A percentile compares a stretch with the other conserved stretches of the same genome.
Evolutionary conservation across 2,888 invertebrate species (phyloP).

Genomic region (Dioctria linearis): DNA sequence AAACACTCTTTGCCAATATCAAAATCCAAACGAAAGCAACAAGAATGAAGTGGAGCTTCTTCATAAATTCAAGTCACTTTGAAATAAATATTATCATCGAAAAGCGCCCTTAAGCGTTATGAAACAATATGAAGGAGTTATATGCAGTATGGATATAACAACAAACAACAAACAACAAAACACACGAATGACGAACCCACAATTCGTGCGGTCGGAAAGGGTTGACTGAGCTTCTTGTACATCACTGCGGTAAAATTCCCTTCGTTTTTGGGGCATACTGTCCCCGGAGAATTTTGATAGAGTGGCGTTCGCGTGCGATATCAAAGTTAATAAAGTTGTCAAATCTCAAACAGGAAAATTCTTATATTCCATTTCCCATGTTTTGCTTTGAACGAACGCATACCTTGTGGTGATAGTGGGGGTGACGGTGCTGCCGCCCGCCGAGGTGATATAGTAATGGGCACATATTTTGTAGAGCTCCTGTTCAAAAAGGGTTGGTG

Average conservation of each 20-base stretch:
- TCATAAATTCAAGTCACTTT: constrained; percentile 54
- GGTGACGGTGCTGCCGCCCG: too few species aligned
- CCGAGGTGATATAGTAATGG: neutral
- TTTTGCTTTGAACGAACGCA: constrained; percentile 26
- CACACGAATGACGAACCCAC: constrained; percentile 33
- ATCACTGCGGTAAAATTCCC: constrained; percentile 25
- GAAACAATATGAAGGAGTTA: constrained; percentile 48
- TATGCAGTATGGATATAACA: neutral
- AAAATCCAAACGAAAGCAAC: neutral
- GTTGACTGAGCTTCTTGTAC: constrained; percentile 32
- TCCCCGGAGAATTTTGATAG: constrained; percentile 37
- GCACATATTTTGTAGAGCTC: neutral
- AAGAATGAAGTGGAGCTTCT: constrained; percentile 4
- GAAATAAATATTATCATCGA: constrained; percentile 48
- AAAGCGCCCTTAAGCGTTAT: constrained; percentile 51
- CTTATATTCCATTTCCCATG: constrained; percentile 44
- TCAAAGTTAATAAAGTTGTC: constrained; percentile 61
- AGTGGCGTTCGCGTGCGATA: constrained; percentile 58
- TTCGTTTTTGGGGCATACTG: constrained; percentile 25
- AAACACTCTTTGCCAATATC: too few species aligned
- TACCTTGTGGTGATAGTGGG: too few species aligned
- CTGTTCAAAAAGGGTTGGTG: constrained; percentile 20
- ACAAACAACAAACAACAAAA: constrained; percentile 2
- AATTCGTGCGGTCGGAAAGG: constrained; percentile 35
- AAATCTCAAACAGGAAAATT: constrained; percentile 57